Conservation (phyloP, 2,888 invertebrate species). For the Drosophila melanosoma region DNA sequence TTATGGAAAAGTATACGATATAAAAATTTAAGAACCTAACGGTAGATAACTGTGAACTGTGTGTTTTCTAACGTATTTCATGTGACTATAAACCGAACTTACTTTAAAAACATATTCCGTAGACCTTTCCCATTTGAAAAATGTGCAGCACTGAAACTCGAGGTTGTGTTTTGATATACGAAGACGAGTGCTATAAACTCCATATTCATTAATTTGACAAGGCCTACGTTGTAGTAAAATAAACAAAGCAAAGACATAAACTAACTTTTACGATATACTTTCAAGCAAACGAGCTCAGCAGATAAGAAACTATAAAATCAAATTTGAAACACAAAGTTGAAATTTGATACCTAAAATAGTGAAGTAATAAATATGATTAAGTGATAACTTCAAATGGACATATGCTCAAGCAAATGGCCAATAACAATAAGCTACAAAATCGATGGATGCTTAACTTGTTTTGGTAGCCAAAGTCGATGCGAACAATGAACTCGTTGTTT, state of each 20-base stretch:
- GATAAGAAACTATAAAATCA: slow-evolving; percentile 14
- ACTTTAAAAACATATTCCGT: background rate
- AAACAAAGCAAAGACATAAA: slow-evolving; percentile 27
- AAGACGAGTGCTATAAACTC: slow-evolving; percentile 25
- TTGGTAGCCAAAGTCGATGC: slow-evolving; percentile 18
- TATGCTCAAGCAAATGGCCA: slow-evolving; percentile 31
- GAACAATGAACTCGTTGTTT: slow-evolving; percentile 49
- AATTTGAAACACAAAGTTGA: slow-evolving; percentile 29
- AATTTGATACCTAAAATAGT: slow-evolving; percentile 24
- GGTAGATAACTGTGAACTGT: background rate
- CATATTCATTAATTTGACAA: slow-evolving; percentile 53
- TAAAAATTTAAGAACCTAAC: slow-evolving; percentile 9
- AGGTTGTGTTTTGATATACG: background rate
- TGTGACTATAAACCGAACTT: slow-evolving; percentile 7
- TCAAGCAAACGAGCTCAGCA: slow-evolving; percentile 25
- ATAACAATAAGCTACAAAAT: slow-evolving; percentile 25
- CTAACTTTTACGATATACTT: slow-evolving; percentile 37
- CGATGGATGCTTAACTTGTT: slow-evolving; percentile 33
- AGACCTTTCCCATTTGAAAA: slow-evolving; percentile 1
- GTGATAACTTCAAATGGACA: slow-evolving; percentile 56
- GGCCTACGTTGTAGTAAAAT: slow-evolving; percentile 25
- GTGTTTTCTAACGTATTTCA: background rate
- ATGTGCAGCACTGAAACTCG: slow-evolving; percentile 8
- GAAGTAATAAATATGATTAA: slow-evolving; percentile 65
- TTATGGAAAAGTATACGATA: background rate